phyloP scores from a whole-genome alignment of 2,113 vertebrate genomes.

The Chamaea fasciata region DNA sequence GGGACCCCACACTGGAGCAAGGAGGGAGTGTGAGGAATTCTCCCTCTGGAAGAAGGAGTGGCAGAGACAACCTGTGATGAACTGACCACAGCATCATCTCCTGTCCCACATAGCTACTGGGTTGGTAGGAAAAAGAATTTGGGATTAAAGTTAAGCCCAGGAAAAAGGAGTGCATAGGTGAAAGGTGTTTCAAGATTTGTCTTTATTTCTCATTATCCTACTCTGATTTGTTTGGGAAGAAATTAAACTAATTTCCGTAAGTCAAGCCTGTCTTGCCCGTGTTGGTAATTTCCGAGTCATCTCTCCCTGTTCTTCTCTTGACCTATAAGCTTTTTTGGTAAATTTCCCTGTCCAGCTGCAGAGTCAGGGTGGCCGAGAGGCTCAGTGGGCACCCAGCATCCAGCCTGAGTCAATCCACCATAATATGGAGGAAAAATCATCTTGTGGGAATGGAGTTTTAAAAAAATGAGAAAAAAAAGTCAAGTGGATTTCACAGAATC shows the following conservation, averaged over 20 bases:
- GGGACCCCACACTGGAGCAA: neutral
- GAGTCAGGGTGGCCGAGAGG: neutral
- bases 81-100: neutral
- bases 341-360: neutral
- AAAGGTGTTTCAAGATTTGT: neutral
- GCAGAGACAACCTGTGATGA: neutral
- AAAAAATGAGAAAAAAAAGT: neutral
- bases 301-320: neutral
- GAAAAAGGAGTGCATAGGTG: neutral
- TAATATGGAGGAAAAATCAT: neutral
- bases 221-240: neutral
- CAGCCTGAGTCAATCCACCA: neutral
- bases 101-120: rapidly evolving
- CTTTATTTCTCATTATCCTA: neutral
- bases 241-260: neutral
- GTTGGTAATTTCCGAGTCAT: neutral
- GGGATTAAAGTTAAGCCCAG: neutral
- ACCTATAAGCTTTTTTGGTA: neutral
- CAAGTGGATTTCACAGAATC: neutral
- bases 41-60: neutral
- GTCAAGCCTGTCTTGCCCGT: neutral
- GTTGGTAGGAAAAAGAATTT: neutral
- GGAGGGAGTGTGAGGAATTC: neutral
- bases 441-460: neutral
- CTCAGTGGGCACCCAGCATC: neutral